Evolutionary conservation across 1,140 invertebrate genomes (phyloP).

Genomic region (Samia ricini): DNA sequence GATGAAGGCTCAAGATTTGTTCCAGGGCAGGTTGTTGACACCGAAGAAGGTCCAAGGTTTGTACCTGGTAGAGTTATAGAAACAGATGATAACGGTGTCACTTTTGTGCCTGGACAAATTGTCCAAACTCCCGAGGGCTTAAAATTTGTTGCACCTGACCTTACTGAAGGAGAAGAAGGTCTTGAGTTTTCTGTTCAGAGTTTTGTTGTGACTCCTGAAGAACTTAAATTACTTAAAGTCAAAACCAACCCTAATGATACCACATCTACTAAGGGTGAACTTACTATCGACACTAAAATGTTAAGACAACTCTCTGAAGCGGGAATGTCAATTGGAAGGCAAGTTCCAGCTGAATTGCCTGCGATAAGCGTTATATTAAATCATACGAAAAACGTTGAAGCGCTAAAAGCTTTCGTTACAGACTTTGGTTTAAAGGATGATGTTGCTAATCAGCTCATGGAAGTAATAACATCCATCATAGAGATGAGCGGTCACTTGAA

Average conservation of each 20-base stretch:
- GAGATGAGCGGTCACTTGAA: slow-evolving; percentile 75
- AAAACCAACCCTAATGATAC: slow-evolving; percentile 78
- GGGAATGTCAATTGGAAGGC: slow-evolving; percentile 83
- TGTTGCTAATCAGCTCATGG: slow-evolving; percentile 75
- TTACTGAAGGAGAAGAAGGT: slow-evolving; percentile 81
- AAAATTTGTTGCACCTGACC: slow-evolving; percentile 84
- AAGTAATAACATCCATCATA: slow-evolving; percentile 72
- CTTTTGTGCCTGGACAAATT: slow-evolving; percentile 84
- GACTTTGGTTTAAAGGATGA: slow-evolving; percentile 75
- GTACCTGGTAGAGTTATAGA: slow-evolving; percentile 85
- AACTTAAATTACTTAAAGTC: slow-evolving; percentile 81
- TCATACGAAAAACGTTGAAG: slow-evolving; percentile 75
- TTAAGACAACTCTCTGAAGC: slow-evolving; percentile 83
- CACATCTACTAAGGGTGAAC: slow-evolving; percentile 78
- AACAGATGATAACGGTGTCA: slow-evolving; percentile 81
- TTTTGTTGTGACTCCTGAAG: slow-evolving; percentile 85
- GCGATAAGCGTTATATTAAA: slow-evolving; percentile 81
- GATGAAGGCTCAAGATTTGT: slow-evolving; percentile 85
- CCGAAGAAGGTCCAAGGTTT: slow-evolving; percentile 84
- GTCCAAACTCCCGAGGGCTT: slow-evolving; percentile 85
- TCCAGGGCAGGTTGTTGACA: slow-evolving; percentile 86
- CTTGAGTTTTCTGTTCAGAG: slow-evolving; percentile 87
- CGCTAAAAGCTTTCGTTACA: slow-evolving; percentile 72
- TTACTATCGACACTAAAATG: slow-evolving; percentile 83
- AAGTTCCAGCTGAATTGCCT: slow-evolving; percentile 80